Evolutionary conservation across 2,888 invertebrate species (phyloP).

Genomic region (Caenorhabditis sp.): DNA sequence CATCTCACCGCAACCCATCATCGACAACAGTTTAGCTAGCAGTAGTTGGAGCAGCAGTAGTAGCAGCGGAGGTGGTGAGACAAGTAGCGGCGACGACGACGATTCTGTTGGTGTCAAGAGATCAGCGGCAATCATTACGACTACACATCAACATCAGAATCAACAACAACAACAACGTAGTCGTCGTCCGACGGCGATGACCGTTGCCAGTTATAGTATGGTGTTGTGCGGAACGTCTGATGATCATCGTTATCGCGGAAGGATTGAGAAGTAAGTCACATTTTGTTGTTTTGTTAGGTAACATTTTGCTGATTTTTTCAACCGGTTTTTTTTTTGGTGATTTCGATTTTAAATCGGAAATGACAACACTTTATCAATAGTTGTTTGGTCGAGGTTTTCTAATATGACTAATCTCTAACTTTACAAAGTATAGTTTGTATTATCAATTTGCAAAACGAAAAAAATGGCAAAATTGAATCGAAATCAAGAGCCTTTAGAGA

Average conservation of each 20-base stretch:
- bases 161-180: background rate
- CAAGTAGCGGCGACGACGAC: background rate
- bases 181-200: constrained; percentile 41
- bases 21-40: background rate
- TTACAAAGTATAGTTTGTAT: too few species aligned
- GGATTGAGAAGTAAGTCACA: constrained; percentile 66
- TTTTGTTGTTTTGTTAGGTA: too few species aligned
- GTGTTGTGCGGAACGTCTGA: constrained; percentile 64
- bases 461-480: too few species aligned
- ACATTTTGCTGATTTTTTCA: too few species aligned
- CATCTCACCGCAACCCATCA: background rate
- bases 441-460: too few species aligned
- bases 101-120: background rate
- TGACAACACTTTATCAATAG: background rate
- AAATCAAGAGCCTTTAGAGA: too few species aligned
- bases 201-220: constrained; percentile 67
- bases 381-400: background rate
- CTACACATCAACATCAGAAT: constrained; percentile 23
- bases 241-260: constrained; percentile 68
- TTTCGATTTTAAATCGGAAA: background rate
- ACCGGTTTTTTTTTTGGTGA: constrained; percentile 1
- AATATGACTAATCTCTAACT: too few species aligned
- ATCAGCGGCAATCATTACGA: constrained; percentile 23
- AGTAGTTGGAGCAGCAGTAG: background rate
- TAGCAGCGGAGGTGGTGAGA: background rate